phyloP scores from a whole-genome alignment of 2,797 vertebrate genomes.

The Esox lucius region DNA sequence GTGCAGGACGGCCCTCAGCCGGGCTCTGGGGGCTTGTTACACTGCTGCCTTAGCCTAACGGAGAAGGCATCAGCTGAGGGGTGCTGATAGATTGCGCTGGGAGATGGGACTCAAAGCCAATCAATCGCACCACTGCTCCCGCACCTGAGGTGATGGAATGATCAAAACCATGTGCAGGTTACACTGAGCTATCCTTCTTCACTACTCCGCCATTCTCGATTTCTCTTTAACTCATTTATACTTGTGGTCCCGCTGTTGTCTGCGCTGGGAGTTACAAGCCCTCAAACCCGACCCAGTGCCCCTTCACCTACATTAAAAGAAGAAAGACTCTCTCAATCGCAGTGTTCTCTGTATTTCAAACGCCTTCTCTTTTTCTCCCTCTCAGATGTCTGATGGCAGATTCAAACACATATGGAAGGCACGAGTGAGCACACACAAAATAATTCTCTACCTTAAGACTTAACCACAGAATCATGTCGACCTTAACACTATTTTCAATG shows the following conservation, averaged over 20 bases:
- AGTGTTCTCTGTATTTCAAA: neutral
- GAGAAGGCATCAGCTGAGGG: neutral
- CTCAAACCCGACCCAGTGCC: neutral
- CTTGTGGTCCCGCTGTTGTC: neutral
- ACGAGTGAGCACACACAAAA: neutral
- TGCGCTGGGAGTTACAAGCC: neutral
- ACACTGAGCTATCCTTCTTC: neutral
- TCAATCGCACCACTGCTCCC: constrained; percentile 12
- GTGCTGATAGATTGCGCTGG: constrained; percentile 27
- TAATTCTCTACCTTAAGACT: too few relatives aligned
- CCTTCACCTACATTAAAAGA: neutral
- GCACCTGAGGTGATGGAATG: constrained; percentile 17
- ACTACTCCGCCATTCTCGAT: neutral
- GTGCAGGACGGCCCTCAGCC: constrained; percentile 10
- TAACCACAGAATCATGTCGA: too few relatives aligned
- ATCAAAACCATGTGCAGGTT: constrained; percentile 17
- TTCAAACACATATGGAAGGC: neutral
- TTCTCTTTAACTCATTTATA: neutral
- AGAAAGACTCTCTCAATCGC: neutral
- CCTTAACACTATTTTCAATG: too few relatives aligned
- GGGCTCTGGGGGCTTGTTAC: constrained; percentile 31
- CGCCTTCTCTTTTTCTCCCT: too few relatives aligned
- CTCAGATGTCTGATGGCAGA: neutral
- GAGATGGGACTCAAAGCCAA: constrained; percentile 14
- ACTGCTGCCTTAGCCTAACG: neutral